Base-by-base conservation (phyloP, 2,113 vertebrate genomes). In the Deroptyus accipitrinus region DNA sequence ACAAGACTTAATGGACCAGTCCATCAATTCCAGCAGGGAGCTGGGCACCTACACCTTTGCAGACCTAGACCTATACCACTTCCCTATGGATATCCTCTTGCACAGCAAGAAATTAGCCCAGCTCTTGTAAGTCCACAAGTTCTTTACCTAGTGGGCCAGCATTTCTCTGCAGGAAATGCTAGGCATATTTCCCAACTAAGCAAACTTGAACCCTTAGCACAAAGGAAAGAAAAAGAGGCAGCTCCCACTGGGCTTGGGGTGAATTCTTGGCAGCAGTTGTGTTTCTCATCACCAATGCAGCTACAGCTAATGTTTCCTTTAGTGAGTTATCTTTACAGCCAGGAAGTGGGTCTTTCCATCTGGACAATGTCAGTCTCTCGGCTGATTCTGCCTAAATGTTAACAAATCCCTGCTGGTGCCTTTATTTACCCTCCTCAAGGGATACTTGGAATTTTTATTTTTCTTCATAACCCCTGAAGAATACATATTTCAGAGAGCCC, bases 341-440 rank as follows among this genome's bases (percentile, higher is more conserved):
- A 98, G 97, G 97, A 98, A 98, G 96, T 92, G 94, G 96, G 90
- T 90, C 97, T 97, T 97, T 97, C 97, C 97, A 97, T 97, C 97
- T 98, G 97, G 97, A 96, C 83, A 96, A 68, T 90, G 90, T 98
- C 97, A 95, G 94, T 81, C 96, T 95, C 94, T 97, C 97, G 96
- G 97, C 97, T 67, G 81, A 92, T 92, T 76, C 86, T 95, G 95
- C 91, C 95, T 94, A 97, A 97, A 98, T 95, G 93, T 97, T 97
- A 97, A 97, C 96, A 97, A 97, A 97, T 96, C 94, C 92, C 91
- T 96, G 93, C 96, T 94, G 96, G 96, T 96, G 95, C 89, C 94
- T 96, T 95, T 96, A 96, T 94, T 95, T 91, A 93, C 73, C 88
- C 83, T 95, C 96, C 94, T 95, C 78, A 4, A 3, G 92, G 95